Conservation (phyloP, 2,888 invertebrate species). For the Lissonota sp. region DNA sequence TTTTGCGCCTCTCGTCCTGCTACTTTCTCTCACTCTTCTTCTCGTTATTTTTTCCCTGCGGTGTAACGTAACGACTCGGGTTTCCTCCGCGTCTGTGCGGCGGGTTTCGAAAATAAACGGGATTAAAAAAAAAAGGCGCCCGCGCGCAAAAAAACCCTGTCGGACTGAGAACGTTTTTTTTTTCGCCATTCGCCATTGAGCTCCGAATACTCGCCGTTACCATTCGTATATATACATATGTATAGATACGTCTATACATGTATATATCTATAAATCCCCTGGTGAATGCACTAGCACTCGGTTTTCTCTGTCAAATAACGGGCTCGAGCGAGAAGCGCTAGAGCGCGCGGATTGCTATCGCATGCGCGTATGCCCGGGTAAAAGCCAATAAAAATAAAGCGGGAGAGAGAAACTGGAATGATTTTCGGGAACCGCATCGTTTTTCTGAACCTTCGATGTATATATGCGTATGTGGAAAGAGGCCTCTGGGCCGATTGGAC, state of each 20-base stretch:
- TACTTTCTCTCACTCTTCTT: not conserved
- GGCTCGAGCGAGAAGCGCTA: not conserved
- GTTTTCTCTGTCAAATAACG: slow-evolving; percentile 47
- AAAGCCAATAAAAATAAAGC: slow-evolving; percentile 66
- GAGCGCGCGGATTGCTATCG: slow-evolving; percentile 51
- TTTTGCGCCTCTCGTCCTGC: not conserved
- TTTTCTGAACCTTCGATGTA: slow-evolving; percentile 38
- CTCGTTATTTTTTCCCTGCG: slow-evolving; percentile 35
- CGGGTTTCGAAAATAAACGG: slow-evolving; percentile 32
- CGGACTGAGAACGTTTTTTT: slow-evolving; percentile 37
- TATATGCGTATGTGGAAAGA: slow-evolving; percentile 40
- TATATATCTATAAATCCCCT: slow-evolving; percentile 46
- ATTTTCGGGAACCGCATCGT: slow-evolving; percentile 57
- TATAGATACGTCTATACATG: slow-evolving; percentile 6
- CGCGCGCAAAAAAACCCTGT: slow-evolving; percentile 16
- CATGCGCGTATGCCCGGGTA: slow-evolving; percentile 49
- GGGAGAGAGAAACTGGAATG: slow-evolving; percentile 17
- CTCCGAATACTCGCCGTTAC: slow-evolving; percentile 12
- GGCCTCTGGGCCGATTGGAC: slow-evolving; percentile 25
- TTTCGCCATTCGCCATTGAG: slow-evolving; percentile 46
- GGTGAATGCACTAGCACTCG: slow-evolving; percentile 37
- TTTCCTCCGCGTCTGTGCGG: slow-evolving; percentile 32
- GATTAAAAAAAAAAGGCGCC: slow-evolving; percentile 28
- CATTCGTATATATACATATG: slow-evolving; percentile 12
- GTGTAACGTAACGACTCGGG: slow-evolving; percentile 45